Conservation (phyloP, 1,140 invertebrate species). For the Danaus plexippus region DNA sequence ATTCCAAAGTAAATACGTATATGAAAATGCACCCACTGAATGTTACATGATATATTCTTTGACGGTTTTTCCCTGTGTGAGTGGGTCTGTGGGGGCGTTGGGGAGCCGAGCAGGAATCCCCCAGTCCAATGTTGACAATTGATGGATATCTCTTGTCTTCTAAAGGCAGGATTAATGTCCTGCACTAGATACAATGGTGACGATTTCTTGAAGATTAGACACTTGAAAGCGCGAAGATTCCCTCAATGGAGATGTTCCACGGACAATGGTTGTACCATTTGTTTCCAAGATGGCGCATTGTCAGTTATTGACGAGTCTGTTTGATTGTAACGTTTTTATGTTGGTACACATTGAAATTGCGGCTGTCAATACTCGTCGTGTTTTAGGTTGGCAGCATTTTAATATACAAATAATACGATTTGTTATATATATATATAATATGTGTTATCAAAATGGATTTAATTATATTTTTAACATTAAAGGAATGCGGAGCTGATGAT, state of each 20-base stretch:
- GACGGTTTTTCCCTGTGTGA: slow-evolving; percentile 35
- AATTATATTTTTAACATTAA: too few relatives aligned
- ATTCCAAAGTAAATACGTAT: slow-evolving; percentile 2
- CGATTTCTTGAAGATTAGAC: slow-evolving; percentile 57
- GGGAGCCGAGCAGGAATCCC: slow-evolving; percentile 32
- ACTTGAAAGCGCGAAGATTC: slow-evolving; percentile 35
- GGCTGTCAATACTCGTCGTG: too few relatives aligned
- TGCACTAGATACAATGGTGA: slow-evolving; percentile 51
- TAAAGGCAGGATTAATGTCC: slow-evolving; percentile 68
- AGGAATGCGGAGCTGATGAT: too few relatives aligned
- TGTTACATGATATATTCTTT: slow-evolving; percentile 29
- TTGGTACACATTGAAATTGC: too few relatives aligned
- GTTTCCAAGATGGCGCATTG: too few relatives aligned
- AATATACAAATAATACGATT: too few relatives aligned
- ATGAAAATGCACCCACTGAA: too few relatives aligned
- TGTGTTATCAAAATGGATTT: too few relatives aligned
- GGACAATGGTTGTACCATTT: slow-evolving; percentile 23
- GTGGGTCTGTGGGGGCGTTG: slow-evolving; percentile 29
- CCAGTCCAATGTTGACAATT: slow-evolving; percentile 69
- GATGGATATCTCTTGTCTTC: slow-evolving; percentile 69
- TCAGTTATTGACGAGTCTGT: too few relatives aligned
- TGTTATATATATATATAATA: too few relatives aligned
- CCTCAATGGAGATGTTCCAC: slow-evolving; percentile 27
- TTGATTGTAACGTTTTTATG: too few relatives aligned
- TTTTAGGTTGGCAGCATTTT: too few relatives aligned